Base-by-base conservation (phyloP, 2,113 vertebrate species). In the Stomatorhinus ivindoensis region DNA sequence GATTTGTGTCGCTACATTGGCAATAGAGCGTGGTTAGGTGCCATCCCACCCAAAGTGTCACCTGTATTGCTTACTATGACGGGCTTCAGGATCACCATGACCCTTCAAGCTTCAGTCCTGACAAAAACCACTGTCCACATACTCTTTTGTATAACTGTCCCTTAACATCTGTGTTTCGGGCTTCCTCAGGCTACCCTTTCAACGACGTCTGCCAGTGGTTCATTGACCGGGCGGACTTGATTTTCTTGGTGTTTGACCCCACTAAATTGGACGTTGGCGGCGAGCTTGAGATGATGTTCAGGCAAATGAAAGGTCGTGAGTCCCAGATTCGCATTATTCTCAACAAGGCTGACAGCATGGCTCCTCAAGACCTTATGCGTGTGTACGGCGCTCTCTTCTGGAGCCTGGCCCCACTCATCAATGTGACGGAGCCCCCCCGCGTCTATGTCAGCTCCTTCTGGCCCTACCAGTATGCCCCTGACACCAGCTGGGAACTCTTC, bases 181-280 rank as follows among this genome's bases (percentile, higher is more conserved):
- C 50, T 55, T 6, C 15, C 86, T 1, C 88, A 99, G 98, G 98
- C 87, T 99, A 99, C 93, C 98, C 98, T 0, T 99, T 99, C 95
- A 99, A 99, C 0, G 98, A 99, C 0, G 98, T 99, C 89, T 99
- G 98, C 94, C 98, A 99, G 93, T 99, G 98, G 98, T 99, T 99
- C 94, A 99, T 99, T 4, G 98, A 99, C 92, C 97, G 98, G 83
- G 98, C 98, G 0, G 98, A 99, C 91, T 97, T 99, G 92, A 99
- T 99, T 93, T 99, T 99, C 24, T 97, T 99, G 1, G 97, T 98
- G 88, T 99, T 99, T 83, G 98, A 99, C 92, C 98, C 98, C 61
- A 99, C 98, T 0, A 99, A 99, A 93, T 93, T 99, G 93, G 98
- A 99, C 0, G 98, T 99, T 53, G 98, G 98, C 50, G 95, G 99